Percentiles rank a stretch among this genome's conserved stretches.
These are phyloP conservation scores for Hypotaenidia philippensis DNA, from an alignment of 2,797 vertebrate genomes.

Conservation along the genomic window DNA sequence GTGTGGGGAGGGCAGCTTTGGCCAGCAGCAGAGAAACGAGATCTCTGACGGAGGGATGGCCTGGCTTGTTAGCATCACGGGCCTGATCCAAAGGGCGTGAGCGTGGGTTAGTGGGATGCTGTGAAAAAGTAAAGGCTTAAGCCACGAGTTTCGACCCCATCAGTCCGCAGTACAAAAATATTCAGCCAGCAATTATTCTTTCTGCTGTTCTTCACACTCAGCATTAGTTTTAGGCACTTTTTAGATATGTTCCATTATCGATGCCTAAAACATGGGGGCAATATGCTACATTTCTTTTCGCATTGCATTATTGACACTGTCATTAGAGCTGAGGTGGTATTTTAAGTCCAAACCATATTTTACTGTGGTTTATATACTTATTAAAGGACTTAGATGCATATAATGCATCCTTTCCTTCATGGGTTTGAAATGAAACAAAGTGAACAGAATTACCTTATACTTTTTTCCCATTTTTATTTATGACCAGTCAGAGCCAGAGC, in stretches of 20 bases:
- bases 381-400: neutral
- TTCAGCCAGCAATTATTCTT: neutral
- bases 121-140: neutral
- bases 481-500: neutral
- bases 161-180: neutral
- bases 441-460: conserved; percentile 16
- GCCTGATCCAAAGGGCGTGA: neutral
- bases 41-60: neutral
- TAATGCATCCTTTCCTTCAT: conserved; percentile 18
- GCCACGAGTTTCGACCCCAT: neutral
- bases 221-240: neutral
- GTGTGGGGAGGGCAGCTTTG: fast-evolving
- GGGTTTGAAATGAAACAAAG: conserved; percentile 27
- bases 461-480: conserved; percentile 48
- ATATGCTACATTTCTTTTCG: neutral
- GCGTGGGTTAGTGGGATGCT: neutral
- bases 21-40: neutral
- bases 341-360: neutral
- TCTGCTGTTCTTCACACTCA: neutral
- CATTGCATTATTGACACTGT: neutral
- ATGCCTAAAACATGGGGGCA: neutral
- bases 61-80: neutral
- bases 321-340: neutral
- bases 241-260: neutral
- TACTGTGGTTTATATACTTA: conserved; percentile 1